Percentiles rank a stretch among this genome's conserved stretches.
These are phyloP conservation scores for Magallana nippona DNA, from an alignment of 2,888 invertebrate genomes.

Conservation along the genomic window DNA sequence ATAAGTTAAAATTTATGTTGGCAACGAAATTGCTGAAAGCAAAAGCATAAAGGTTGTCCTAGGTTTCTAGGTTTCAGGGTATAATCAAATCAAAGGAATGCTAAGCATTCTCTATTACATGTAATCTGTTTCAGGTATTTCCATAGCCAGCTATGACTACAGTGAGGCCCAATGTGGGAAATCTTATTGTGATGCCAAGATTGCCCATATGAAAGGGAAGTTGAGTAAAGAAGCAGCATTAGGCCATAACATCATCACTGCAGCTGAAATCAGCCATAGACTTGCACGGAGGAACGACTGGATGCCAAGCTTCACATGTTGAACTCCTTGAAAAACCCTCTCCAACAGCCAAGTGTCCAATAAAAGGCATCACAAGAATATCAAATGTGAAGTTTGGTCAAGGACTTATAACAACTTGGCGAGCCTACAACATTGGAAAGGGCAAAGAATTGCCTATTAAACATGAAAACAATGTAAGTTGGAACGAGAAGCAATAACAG, in stretches of 20 bases:
- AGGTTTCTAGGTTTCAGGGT: too few relatives aligned
- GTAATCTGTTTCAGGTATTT: too few relatives aligned
- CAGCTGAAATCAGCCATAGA: slow-evolving; percentile 34
- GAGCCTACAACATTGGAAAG: slow-evolving; percentile 16
- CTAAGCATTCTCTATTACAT: too few relatives aligned
- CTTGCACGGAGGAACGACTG: neutral
- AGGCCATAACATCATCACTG: slow-evolving; percentile 21
- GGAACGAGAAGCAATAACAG: neutral
- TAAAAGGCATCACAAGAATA: slow-evolving; percentile 17
- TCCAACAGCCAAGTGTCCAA: neutral
- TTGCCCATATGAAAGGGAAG: slow-evolving; percentile 45
- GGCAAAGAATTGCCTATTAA: neutral
- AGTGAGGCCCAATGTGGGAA: slow-evolving; percentile 39
- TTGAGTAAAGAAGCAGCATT: slow-evolving; percentile 1
- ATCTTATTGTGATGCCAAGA: slow-evolving; percentile 41
- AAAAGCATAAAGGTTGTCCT: too few relatives aligned
- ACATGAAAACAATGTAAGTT: slow-evolving; percentile 6
- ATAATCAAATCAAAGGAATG: too few relatives aligned
- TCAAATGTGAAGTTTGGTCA: slow-evolving; percentile 7
- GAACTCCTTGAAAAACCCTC: neutral
- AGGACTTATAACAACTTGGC: neutral
- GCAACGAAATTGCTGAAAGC: too few relatives aligned
- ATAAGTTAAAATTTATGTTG: neutral
- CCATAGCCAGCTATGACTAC: neutral
- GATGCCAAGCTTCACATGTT: slow-evolving; percentile 28